phyloP scores from a whole-genome alignment of 1,140 invertebrate species.

The Drosophila pseudoananassae region DNA sequence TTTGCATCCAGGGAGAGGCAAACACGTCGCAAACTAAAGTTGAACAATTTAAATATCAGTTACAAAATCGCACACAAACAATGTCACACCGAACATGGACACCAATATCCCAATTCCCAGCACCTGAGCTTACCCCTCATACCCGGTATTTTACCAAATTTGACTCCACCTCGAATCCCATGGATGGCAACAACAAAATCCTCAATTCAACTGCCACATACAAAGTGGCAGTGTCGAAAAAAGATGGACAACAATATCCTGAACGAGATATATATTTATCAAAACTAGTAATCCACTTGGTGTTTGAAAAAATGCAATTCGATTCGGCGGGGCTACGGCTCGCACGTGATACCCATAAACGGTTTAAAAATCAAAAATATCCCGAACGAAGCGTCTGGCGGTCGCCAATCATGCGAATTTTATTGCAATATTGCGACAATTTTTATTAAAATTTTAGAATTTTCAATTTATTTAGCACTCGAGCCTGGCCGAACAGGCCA shows the following conservation, averaged over 20 bases:
- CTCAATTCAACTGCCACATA: conserved; percentile 27
- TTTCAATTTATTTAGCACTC: conserved; percentile 77
- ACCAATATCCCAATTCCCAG: conserved; percentile 2
- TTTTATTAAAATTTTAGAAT: conserved; percentile 80
- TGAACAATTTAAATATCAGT: conserved; percentile 57
- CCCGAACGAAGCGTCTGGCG: background rate
- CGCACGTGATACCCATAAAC: conserved; percentile 58
- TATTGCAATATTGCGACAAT: conserved; percentile 79
- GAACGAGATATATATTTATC: conserved; percentile 29
- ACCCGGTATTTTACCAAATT: conserved; percentile 5
- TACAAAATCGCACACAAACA: conserved; percentile 37
- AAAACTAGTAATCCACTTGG: conserved; percentile 25
- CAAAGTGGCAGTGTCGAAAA: conserved; percentile 19
- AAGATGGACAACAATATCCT: conserved; percentile 11
- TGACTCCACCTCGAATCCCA: background rate
- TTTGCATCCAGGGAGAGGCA: background rate
- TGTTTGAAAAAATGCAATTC: conserved; percentile 47
- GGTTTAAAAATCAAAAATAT: conserved; percentile 32
- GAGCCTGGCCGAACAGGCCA: conserved; percentile 6
- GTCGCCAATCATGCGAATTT: conserved; percentile 67
- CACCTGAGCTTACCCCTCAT: background rate
- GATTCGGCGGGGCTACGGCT: conserved; percentile 37
- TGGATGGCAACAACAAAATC: conserved; percentile 34
- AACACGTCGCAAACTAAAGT: conserved; percentile 29
- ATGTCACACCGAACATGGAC: conserved; percentile 16